A percentile compares a stretch with the other conserved stretches of the same genome.
These are phyloP conservation scores for Salticus scenicus DNA, from an alignment of 2,888 invertebrate species.

Conservation along the genomic window DNA sequence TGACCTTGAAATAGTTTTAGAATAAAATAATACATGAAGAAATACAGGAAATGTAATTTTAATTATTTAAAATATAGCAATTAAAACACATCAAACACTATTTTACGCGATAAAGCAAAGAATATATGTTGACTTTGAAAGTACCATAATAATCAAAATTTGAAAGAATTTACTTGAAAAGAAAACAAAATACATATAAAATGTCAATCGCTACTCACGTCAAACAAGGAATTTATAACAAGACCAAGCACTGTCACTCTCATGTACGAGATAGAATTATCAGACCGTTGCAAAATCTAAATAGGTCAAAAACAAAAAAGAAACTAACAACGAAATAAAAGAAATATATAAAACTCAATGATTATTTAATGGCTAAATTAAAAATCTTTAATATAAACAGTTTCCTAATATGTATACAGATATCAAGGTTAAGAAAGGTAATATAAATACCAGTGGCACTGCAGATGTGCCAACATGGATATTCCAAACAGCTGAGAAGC, in stretches of 20 bases:
- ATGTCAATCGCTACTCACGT: conserved; percentile 25
- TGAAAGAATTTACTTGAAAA: too few relatives aligned
- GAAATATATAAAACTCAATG: conserved; percentile 24
- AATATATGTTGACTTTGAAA: too few relatives aligned
- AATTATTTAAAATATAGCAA: too few relatives aligned
- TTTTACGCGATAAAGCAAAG: too few relatives aligned
- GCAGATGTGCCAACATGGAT: conserved; percentile 69
- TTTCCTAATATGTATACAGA: too few relatives aligned
- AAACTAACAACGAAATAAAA: conserved; percentile 49
- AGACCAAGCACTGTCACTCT: conserved; percentile 59
- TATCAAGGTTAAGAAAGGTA: conserved; percentile 55
- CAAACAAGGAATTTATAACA: conserved; percentile 39
- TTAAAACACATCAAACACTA: too few relatives aligned
- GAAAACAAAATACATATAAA: not conserved
- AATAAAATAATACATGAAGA: too few relatives aligned
- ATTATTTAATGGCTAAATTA: not conserved
- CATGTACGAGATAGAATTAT: conserved; percentile 55
- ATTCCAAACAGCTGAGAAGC: conserved; percentile 62
- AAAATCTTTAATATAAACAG: conserved; percentile 14
- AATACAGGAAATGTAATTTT: too few relatives aligned
- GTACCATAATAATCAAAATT: too few relatives aligned
- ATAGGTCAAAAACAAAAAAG: conserved; percentile 60
- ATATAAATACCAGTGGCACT: conserved; percentile 48
- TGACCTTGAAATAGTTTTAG: too few relatives aligned
- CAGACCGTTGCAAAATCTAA: conserved; percentile 66